Evolutionary conservation across 2,888 invertebrate species (phyloP), one percentile per base, ranked within the genome.

Genomic region (Zhengitettix transpicula): DNA sequence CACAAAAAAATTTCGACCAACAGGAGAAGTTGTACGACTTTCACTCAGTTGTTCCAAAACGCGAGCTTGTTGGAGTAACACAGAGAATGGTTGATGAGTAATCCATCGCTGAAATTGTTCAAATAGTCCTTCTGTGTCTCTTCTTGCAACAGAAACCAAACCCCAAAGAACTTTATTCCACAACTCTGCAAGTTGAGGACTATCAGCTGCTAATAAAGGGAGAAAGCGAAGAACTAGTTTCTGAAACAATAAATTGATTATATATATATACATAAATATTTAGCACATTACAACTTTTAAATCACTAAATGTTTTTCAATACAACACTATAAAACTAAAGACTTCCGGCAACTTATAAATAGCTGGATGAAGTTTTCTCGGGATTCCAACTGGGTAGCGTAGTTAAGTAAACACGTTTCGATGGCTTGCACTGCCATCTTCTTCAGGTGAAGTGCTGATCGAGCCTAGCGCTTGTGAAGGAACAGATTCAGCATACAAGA

Each of bases 171-270:
- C 73, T 52, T 77, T 77, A 60, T 75, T 71, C 85, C 85, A 85
- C 56, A 84, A 68, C 62, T 77, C 77, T 42, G 78, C 75, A 47
- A 80, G 69, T 14, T 80, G 78, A 17, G 67, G 65, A 11, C 71
- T 66, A 1, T 74, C 67, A 8, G 74, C 74, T 61, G 80, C 74
- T 11, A 55, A 41, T 59, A 81, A 82, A 1, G 80, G 76, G 70
- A 88, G 74, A 67, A 88, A 79, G 61, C 89, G 79, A 41, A 81
- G 73, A 57, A 89, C 71, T 60, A 89, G 71, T 69, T 78, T 78
- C 86, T 88, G 70, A 28, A 28, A 28, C 28, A 71, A 53, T 72
- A 47, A 61, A 40, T 12, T n/a, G 61, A 60, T 42, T 63, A 58
- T 51, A n/a, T n/a, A 47, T 8, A 1, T 47, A 10, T 14, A 7